Base-by-base conservation (phyloP, 2,797 vertebrate species). In the Vireo griseus region DNA sequence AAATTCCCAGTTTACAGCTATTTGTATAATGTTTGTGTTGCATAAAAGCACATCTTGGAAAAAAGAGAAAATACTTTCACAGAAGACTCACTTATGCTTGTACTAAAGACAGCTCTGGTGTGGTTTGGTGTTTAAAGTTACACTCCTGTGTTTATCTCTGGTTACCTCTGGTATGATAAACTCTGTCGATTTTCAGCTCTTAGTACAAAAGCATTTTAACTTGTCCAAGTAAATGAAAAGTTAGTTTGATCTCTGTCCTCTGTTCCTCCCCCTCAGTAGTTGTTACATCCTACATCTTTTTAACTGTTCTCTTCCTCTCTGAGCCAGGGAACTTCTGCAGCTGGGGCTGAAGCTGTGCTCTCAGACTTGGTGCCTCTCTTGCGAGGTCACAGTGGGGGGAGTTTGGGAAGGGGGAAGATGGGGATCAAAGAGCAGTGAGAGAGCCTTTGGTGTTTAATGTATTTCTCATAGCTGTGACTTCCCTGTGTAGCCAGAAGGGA, bases 1-100 rank as follows among this genome's bases (percentile, higher is more conserved):
- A 95, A 97, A 81, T 96, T 97, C 95, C 95, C 92, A 78, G 62
- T 96, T 90, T 95, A 77, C 81, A 93, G 91, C 92, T 94, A 86
- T 92, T 96, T 89, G 87, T 90, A 42, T 80, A 94, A 80, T 31
- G 89, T 62, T 91, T 62, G 0, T 75, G 88, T 92, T 93, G 84
- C 86, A 77, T 92, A 88, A 90, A 94, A 80, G 69, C 66, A 18
- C 12, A 11, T 50, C 86, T 91, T 86, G 75, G 89, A 88, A 67
- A 83, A 86, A 80, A 62, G 69, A 74, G 81, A 93, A 86, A 88
- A 80, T 66, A 31, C 79, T 94, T 80, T 91, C 47, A 65, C 54
- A 72, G 75, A 68, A 83, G 78, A 15, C 40, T 90, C 51, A 4
- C 28, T 87, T 66, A 7, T 42, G 71, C 48, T 77, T 62, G 48